Percentiles rank a stretch among this genome's conserved stretches.
phyloP scores from a whole-genome alignment of 2,797 vertebrate species.

The Phoeniculus purpureus region DNA sequence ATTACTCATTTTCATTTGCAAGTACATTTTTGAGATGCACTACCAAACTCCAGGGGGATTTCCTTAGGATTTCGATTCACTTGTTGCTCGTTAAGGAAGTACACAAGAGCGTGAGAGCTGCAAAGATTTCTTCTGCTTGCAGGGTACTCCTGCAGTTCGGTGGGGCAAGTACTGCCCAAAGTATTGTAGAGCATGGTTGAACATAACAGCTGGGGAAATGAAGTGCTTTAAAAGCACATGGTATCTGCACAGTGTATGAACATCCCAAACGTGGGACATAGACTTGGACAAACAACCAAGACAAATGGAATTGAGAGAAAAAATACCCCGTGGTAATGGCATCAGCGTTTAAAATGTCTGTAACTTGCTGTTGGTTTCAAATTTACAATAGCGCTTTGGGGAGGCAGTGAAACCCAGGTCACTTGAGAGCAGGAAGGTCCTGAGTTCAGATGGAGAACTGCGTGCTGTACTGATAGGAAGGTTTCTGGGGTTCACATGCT shows the following conservation, averaged over 20 bases:
- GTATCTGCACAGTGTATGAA: background rate
- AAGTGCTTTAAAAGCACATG: background rate
- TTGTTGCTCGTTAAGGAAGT: background rate
- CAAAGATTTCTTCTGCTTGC: background rate
- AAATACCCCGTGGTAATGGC: background rate
- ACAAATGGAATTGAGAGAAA: background rate
- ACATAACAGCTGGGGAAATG: background rate
- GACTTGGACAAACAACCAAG: background rate
- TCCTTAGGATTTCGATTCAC: background rate
- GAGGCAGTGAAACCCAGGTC: background rate
- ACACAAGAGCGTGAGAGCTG: background rate
- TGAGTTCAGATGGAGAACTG: background rate
- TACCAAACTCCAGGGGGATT: background rate
- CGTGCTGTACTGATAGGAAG: background rate
- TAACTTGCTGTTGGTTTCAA: background rate
- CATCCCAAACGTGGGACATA: background rate
- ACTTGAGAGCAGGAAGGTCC: background rate
- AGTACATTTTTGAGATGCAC: background rate
- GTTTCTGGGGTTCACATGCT: background rate
- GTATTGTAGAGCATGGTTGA: background rate
- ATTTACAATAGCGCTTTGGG: background rate
- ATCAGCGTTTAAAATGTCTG: background rate
- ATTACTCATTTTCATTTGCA: background rate
- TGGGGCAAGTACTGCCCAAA: background rate
- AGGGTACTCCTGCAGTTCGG: background rate